A percentile compares a stretch with the other conserved stretches of the same genome.
Conservation (phyloP, 37 sponge, comb jelly and placozoan species). For the Theonella swinhoei region DNA sequence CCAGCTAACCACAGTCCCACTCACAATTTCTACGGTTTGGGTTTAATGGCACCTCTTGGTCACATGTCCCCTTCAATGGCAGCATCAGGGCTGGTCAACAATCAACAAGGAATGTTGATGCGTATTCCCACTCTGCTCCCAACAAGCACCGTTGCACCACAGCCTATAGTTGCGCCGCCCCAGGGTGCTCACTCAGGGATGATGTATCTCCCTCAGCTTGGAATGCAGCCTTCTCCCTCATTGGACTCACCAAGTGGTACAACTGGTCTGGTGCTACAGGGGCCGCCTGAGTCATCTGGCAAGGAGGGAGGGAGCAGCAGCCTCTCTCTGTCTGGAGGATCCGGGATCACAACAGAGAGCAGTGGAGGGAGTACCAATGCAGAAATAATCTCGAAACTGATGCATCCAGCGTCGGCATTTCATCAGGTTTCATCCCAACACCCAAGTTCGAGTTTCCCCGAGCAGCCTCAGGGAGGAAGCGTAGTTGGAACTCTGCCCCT, state of each 20-base stretch:
- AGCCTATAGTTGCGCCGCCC: background rate
- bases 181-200: background rate
- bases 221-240: background rate
- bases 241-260: background rate
- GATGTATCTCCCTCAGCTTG: background rate
- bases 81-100: background rate
- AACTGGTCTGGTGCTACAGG: background rate
- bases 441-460: background rate
- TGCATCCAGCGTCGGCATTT: background rate
- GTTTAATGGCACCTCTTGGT: background rate
- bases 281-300: background rate
- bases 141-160: background rate
- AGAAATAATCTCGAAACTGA: background rate
- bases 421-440: background rate
- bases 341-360: background rate
- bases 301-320: background rate
- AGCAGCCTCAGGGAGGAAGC: background rate
- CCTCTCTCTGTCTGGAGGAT: background rate
- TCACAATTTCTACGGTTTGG: background rate
- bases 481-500: background rate
- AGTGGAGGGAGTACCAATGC: background rate
- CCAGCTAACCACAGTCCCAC: background rate
- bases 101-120: background rate
- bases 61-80: conserved; percentile 24
- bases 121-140: background rate